Evolutionary conservation across 1,140 invertebrate species (phyloP), one percentile per base, ranked within the genome.

Genomic region (Macrobrachium rosenbergii): DNA sequence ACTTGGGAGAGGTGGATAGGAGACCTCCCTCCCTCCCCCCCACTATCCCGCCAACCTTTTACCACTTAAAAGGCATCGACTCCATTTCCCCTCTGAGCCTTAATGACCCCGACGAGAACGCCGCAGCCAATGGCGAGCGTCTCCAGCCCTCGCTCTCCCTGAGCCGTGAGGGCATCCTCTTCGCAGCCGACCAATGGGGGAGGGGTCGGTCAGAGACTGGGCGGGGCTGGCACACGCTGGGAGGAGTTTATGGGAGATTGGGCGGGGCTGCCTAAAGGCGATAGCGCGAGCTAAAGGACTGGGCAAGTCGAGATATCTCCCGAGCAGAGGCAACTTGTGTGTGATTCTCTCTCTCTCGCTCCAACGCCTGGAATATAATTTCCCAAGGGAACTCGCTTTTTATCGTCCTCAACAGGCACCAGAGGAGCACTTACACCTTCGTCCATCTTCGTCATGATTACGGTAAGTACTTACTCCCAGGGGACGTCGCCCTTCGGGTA

Each of bases 231-330:
- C 52, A 52, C 52, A 5, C 12, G 12, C 0, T 52, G 52, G 52
- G 52, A 52, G 52, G 52, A 12, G 52, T 52, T 8, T 52, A 8
- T 8, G 8, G 8, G 8, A 52, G 12, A 52, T 52, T 8, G 52
- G 82, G 82, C 73, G 82, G 82, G 82, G 82, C 82, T 52, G 69
- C 45, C 82, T 83, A 83, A 83, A 83, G 82, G 21, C 82, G 82
- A 83, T 83, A 83, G 82, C 67, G 72, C 82, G 67, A 83, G 82
- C 69, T 72, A n/a, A n/a, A 8, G 58, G 72, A 69, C 69, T 76
- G 72, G 76, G 58, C 76, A 72, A 23, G 72, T 76, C n/a, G 58
- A 63, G 72, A 73, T 59, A 58, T 19, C 52, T 52, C 72, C n/a
- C 21, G 72, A 73, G 43, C 75, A 60, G 69, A 76, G 37, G 14